Base-by-base conservation (phyloP, 2,113 vertebrate genomes). In the Trogon melanurus region DNA sequence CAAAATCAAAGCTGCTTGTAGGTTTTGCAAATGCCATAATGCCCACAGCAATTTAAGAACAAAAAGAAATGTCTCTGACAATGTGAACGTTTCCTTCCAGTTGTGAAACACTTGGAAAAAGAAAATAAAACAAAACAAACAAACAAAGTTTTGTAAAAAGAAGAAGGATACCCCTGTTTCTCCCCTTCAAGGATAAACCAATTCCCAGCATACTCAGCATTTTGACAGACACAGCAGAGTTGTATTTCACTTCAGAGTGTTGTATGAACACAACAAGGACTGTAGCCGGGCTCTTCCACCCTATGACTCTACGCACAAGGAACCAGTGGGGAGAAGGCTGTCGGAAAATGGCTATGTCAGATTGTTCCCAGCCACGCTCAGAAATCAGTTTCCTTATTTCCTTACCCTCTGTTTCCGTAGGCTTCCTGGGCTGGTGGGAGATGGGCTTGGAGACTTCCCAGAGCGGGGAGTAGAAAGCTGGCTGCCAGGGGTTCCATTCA, bases 391-490 rank as follows among this genome's bases (percentile, higher is more conserved):
- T n/a, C 87, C 89, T 96, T 76, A 58, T 82, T 95, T 95, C 83
- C 98, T 98, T 98, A 99, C 99, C 98, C 99, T 99, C 96, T 99
- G 98, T 98, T 98, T 99, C 95, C 99, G 97, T 91, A 99, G 98
- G 95, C 99, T 99, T 91, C 99, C 99, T 21, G 99, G 99, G 97
- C 99, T 99, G 96, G 99, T 99, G 82, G 99, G 98, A 91, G 99
- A 99, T 16, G 99, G 99, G 87, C 99, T 99, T 73, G 99, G 99
- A 85, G 99, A 99, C 96, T 99, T 99, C 95, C 99, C 99, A 74
- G 99, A 99, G 34, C 99, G 98, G 54, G 99, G 99, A 83, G 99
- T 99, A 50, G 99, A 99, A 80, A 99, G 98, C 97, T 99, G 99
- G 96, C 99, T 99, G 85, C 99, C 99, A 93, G 99, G 99, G 64